phyloP scores from a whole-genome alignment of 2,797 vertebrate species.

The Hypotaenidia okinawae region DNA sequence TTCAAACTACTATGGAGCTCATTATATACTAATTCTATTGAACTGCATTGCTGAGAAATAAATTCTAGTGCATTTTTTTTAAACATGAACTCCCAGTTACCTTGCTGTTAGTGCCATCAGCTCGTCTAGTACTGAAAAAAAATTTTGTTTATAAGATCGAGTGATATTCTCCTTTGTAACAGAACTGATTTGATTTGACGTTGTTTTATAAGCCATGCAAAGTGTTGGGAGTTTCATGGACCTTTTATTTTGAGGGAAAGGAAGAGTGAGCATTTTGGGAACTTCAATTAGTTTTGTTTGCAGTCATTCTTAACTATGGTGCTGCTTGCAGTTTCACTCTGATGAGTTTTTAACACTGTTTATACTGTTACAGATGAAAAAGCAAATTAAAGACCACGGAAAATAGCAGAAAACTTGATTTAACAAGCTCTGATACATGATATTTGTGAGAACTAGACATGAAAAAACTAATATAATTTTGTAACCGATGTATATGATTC shows the following conservation, averaged over 20 bases:
- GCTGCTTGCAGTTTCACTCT: neutral
- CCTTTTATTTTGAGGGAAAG: neutral
- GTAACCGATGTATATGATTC: neutral
- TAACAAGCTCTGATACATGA: neutral
- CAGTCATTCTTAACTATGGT: neutral
- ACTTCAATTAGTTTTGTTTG: neutral
- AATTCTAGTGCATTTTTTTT: neutral
- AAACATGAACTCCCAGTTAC: constrained; percentile 18
- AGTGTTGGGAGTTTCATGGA: neutral
- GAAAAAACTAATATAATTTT: neutral
- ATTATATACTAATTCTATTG: constrained; percentile 1
- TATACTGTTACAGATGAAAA: neutral
- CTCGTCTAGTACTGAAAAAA: neutral
- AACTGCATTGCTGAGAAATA: neutral
- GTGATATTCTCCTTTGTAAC: neutral
- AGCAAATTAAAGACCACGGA: neutral
- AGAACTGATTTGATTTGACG: neutral
- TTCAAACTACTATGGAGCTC: constrained; percentile 6
- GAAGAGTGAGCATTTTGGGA: neutral
- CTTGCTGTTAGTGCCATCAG: neutral
- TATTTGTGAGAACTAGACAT: neutral
- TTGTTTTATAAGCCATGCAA: neutral
- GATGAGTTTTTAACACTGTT: neutral
- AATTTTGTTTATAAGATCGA: neutral
- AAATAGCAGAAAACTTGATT: neutral